These are phyloP conservation scores for Amphiduros pacificus DNA, from an alignment of 2,888 invertebrate species.

Conservation along the genomic window DNA sequence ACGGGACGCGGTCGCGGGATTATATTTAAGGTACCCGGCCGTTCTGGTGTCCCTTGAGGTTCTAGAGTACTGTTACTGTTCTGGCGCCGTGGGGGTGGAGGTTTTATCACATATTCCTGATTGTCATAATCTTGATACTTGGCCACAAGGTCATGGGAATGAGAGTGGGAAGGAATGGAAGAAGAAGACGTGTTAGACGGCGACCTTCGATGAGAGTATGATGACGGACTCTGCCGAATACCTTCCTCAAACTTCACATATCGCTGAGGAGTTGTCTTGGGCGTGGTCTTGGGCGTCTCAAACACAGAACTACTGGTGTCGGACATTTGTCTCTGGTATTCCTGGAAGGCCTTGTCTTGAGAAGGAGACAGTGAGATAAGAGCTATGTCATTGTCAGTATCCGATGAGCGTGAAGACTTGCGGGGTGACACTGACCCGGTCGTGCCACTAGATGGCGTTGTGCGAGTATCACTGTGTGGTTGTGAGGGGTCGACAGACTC, in stretches of 20 bases:
- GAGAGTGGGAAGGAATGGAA: slow-evolving; percentile 51
- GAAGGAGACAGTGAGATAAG: slow-evolving; percentile 27
- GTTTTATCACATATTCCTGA: slow-evolving; percentile 25
- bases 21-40: slow-evolving; percentile 67
- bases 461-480: slow-evolving; percentile 25
- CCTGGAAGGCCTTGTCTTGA: slow-evolving; percentile 30
- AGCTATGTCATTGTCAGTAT: slow-evolving; percentile 17
- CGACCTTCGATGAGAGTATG: slow-evolving; percentile 70
- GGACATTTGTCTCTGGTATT: slow-evolving; percentile 47
- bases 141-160: slow-evolving; percentile 8
- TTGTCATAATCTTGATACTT: slow-evolving; percentile 14
- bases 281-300: slow-evolving; percentile 40
- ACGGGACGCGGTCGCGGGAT: slow-evolving; percentile 66
- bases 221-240: slow-evolving; percentile 31
- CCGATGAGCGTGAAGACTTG: slow-evolving; percentile 14
- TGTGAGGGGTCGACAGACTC: slow-evolving; percentile 29
- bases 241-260: slow-evolving; percentile 56
- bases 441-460: slow-evolving; percentile 24
- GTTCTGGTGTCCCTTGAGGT: slow-evolving; percentile 59
- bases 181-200: slow-evolving; percentile 75
- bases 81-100: slow-evolving; percentile 45
- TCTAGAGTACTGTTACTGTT: slow-evolving; percentile 41
- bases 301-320: slow-evolving; percentile 46
- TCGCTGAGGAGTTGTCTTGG: slow-evolving; percentile 38
- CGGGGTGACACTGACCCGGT: slow-evolving; percentile 9